phyloP scores from a whole-genome alignment of 2,113 vertebrate species.

The Rhinichthys klamathensis region DNA sequence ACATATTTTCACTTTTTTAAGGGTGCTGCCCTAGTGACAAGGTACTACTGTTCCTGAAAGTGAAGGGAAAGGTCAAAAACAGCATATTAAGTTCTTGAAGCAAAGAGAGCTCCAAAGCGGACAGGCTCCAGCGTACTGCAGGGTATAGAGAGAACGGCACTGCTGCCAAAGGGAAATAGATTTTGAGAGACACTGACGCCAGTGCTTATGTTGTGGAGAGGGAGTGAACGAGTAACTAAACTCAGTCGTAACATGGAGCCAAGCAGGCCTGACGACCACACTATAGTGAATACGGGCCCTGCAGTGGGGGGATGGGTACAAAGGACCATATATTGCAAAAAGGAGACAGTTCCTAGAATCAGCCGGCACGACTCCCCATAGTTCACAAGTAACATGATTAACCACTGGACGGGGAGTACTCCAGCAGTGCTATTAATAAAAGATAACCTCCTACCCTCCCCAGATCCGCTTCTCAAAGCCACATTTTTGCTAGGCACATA shows the following conservation, averaged over 20 bases:
- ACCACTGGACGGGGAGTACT: slow-evolving; percentile 74
- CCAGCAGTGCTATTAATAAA: slow-evolving; percentile 82
- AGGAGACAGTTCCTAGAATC: slow-evolving; percentile 78
- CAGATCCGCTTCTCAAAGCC: slow-evolving; percentile 46
- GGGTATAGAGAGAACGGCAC: neutral
- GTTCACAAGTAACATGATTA: slow-evolving; percentile 78
- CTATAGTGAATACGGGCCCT: slow-evolving; percentile 69
- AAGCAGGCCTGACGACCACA: slow-evolving; percentile 57
- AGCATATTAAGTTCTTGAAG: slow-evolving; percentile 18
- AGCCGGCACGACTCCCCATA: slow-evolving; percentile 70
- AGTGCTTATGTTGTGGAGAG: slow-evolving; percentile 19
- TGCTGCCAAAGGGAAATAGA: slow-evolving; percentile 38
- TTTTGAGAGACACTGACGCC: slow-evolving; percentile 26
- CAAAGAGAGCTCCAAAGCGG: neutral
- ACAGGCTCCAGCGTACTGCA: slow-evolving; percentile 29
- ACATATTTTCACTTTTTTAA: neutral
- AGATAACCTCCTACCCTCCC: slow-evolving; percentile 65
- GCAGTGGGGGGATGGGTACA: slow-evolving; percentile 53
- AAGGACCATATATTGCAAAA: slow-evolving; percentile 69
- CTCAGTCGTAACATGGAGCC: slow-evolving; percentile 69
- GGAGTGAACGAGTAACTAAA: slow-evolving; percentile 13
- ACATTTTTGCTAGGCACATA: slow-evolving; percentile 63
- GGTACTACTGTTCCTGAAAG: neutral
- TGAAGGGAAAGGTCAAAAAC: slow-evolving; percentile 20
- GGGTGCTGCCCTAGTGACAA: neutral